Percentiles rank a stretch among this genome's conserved stretches.
phyloP scores from a whole-genome alignment of 2,888 invertebrate species.

The Athalia circularis region DNA sequence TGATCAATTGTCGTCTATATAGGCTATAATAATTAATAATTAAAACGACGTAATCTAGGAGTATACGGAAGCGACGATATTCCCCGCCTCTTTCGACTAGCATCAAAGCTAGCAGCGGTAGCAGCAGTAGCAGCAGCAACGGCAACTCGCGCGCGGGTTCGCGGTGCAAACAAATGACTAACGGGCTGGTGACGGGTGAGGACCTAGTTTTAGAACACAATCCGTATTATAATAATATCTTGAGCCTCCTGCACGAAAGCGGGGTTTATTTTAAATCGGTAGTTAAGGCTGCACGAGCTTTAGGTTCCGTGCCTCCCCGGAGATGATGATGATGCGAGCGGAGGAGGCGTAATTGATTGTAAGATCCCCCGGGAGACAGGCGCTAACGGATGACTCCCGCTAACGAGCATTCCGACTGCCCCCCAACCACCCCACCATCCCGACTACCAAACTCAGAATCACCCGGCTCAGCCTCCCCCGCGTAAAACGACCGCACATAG shows the following conservation, averaged over 20 bases:
- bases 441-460: conserved; percentile 34
- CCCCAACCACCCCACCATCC: conserved; percentile 52
- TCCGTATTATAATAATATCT: conserved; percentile 50
- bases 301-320: conserved; percentile 67
- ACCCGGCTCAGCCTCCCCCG: conserved; percentile 12
- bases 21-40: conserved; percentile 16
- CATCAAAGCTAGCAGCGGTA: conserved; percentile 25
- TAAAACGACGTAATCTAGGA: conserved; percentile 40
- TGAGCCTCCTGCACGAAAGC: conserved; percentile 49
- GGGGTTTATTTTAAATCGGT: conserved; percentile 71
- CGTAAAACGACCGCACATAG: not conserved
- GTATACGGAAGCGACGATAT: conserved; percentile 17
- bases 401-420: conserved; percentile 73
- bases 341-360: conserved; percentile 73
- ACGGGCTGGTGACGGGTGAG: conserved; percentile 46
- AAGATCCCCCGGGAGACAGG: conserved; percentile 72
- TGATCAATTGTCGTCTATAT: conserved; percentile 17
- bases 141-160: no score
- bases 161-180: conserved; percentile 47
- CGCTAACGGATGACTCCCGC: conserved; percentile 74
- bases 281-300: conserved; percentile 63
- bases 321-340: conserved; percentile 72
- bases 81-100: not conserved
- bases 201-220: conserved; percentile 47
- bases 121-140: no score